Conservation (phyloP, 2,888 invertebrate species). For the Willowsia nigromaculata region DNA sequence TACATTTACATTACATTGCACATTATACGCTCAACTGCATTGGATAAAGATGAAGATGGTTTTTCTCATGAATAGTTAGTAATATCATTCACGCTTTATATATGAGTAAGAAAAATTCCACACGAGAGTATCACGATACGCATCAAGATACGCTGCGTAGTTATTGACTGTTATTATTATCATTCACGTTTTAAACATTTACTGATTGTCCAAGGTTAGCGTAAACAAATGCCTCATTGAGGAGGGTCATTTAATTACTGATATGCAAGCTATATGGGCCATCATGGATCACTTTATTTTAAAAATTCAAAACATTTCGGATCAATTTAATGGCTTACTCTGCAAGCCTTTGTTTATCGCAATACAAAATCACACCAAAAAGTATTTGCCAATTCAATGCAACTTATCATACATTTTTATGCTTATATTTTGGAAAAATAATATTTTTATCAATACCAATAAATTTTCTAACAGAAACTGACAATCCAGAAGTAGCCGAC, state of each 20-base stretch:
- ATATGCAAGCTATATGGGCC: not conserved
- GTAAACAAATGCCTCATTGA: not conserved
- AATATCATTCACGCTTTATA: not conserved
- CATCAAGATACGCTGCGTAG: not conserved
- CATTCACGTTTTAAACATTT: not conserved
- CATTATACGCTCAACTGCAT: not conserved
- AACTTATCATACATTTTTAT: too few species aligned
- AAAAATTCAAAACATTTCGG: not conserved
- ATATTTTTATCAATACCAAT: too few species aligned
- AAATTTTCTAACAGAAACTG: too few species aligned
- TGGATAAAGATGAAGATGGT: not conserved
- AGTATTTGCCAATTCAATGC: too few species aligned
- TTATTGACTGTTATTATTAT: too few species aligned
- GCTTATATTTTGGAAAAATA: too few species aligned
- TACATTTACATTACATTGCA: not conserved
- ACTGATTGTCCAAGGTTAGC: not conserved
- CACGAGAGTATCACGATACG: not conserved
- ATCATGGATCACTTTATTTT: not conserved
- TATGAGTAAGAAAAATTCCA: not conserved
- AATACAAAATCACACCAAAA: too few species aligned
- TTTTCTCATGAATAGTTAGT: conserved; percentile 6
- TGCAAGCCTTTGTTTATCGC: too few species aligned
- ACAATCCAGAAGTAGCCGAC: too few species aligned
- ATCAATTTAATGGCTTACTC: too few species aligned
- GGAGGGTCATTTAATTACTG: not conserved